Conservation (phyloP, 2,113 vertebrate species). For the Laterallus jamaicensis region DNA sequence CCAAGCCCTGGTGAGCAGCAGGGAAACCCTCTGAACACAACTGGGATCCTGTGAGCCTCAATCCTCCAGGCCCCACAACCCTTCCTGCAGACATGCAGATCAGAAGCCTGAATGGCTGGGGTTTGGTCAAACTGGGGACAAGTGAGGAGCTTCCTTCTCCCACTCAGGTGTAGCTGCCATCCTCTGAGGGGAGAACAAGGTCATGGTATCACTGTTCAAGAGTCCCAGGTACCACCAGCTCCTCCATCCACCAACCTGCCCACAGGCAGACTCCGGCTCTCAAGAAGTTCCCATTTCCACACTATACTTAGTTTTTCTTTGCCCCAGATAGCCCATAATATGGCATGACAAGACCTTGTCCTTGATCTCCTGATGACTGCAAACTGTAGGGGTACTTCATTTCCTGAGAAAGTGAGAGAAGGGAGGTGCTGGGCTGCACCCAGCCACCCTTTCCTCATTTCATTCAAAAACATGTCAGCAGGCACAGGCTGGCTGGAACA, state of each 20-base stretch:
- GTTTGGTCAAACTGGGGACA: not conserved
- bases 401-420: not conserved
- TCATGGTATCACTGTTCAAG: not conserved
- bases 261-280: not conserved
- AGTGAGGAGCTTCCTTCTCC: not conserved
- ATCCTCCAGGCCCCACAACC: accelerated
- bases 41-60: not conserved
- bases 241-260: not conserved
- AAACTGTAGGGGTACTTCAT: not conserved
- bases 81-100: not conserved
- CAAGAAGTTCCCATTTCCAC: not conserved
- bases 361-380: not conserved
- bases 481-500: not conserved
- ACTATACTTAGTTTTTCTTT: not conserved
- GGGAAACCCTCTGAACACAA: not conserved
- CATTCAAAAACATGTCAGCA: not conserved
- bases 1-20: constrained; percentile 85
- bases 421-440: not conserved
- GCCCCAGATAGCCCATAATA: not conserved
- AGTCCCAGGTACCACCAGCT: not conserved
- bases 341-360: not conserved
- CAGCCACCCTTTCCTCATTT: not conserved
- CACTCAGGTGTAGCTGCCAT: not conserved
- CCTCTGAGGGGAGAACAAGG: not conserved
- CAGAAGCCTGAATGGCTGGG: not conserved